Evolutionary conservation across 1,140 invertebrate species (phyloP), one percentile per base, ranked within the genome.

Genomic region (Ips nitidus): DNA sequence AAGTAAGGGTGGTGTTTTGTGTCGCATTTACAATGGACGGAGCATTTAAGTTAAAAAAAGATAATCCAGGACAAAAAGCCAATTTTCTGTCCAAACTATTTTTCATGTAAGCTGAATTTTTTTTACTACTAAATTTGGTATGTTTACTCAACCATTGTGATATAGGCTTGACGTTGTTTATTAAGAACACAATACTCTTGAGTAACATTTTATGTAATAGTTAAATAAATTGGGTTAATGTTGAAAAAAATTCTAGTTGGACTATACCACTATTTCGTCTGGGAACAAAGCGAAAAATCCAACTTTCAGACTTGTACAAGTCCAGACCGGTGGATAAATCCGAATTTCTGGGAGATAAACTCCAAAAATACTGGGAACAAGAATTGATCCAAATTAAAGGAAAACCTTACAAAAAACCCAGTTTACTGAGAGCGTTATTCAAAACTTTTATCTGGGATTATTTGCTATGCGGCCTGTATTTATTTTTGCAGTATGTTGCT

Each of bases 301-400:
- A 77, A 57, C 60, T 76, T 0, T 41, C 68, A 37, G 77, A 79
- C 70, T 50, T 80, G 38, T 79, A 78, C 58, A 75, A 76, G 71
- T 71, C 72, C 1, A n/a, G 73, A 22, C 62, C 72, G 38, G 47
- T 63, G 1, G 72, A 79, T 45, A 69, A 74, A 69, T 80, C 79
- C 0, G 80, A 82, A 47, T 59, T 75, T 8, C 52, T 82, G 39
- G 84, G 84, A 1, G 79, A 83, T 68, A 80, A 80, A 63, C 70
- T 87, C 42, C 80, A 84, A 74, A 81, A 81, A 57, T 60, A 80
- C 36, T 86, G 85, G 85, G 79, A 76, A 3, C 78, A 80, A 42
- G 82, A 86, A 73, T 22, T 86, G 2, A 38, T 60, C 0, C 61
- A 50, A 61, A 42, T 68, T 1, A 75, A 76, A 72, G 45, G 66